Conservation (phyloP, 2,888 invertebrate genomes). For the Tortrix viridana region DNA sequence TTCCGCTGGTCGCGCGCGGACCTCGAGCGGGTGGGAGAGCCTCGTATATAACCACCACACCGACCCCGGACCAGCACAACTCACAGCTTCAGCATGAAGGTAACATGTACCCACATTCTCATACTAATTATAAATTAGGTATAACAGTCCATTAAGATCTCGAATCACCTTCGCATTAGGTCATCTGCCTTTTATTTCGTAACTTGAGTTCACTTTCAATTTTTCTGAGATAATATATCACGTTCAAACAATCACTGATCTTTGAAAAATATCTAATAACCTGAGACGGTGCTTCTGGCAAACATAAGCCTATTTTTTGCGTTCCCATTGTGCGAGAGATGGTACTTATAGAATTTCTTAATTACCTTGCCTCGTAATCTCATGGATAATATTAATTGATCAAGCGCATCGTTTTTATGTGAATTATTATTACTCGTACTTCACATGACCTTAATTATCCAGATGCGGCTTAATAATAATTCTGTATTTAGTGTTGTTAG, state of each 20-base stretch:
- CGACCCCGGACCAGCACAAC: constrained; percentile 71
- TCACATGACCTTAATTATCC: no score
- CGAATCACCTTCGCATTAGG: constrained; percentile 6
- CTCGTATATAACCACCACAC: constrained; percentile 71
- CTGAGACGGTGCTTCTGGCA: constrained; percentile 27
- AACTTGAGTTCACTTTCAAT: constrained; percentile 21
- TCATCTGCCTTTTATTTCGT: constrained; percentile 22
- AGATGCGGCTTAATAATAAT: no score
- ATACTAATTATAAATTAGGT: constrained; percentile 37
- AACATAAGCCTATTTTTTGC: constrained; percentile 4
- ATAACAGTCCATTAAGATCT: neutral
- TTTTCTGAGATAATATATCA: constrained; percentile 34
- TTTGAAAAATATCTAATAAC: constrained; percentile 16
- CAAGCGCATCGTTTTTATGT: neutral
- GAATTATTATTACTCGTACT: no score
- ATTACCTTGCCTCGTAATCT: no score
- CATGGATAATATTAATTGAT: neutral
- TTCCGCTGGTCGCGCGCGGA: constrained; percentile 73
- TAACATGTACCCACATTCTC: constrained; percentile 52
- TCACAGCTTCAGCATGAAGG: constrained; percentile 80
- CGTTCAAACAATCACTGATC: constrained; percentile 13
- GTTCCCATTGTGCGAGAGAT: no score
- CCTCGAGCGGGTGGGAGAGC: constrained; percentile 71
- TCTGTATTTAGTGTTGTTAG: no score
- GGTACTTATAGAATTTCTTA: no score